Evolutionary conservation across 2,888 invertebrate species (phyloP).

Genomic region (Diogma glabrata): DNA sequence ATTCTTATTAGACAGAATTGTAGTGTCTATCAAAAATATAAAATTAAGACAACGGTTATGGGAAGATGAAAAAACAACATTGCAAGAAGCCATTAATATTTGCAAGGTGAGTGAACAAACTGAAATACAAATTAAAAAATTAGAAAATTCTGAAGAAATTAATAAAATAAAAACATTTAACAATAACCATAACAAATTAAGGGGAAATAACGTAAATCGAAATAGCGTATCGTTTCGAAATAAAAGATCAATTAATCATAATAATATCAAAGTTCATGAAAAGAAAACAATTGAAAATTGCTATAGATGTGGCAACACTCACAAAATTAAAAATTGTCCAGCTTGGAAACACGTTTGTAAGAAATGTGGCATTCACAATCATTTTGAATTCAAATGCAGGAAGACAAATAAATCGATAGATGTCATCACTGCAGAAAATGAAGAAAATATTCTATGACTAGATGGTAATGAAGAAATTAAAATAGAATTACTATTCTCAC

Average conservation of each 20-base stretch:
- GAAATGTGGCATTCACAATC: neutral
- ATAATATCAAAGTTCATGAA: no score
- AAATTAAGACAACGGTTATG: no score
- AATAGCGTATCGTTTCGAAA: no score
- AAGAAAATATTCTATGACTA: no score
- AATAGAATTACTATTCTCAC: no score
- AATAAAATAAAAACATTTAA: neutral
- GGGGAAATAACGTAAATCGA: neutral
- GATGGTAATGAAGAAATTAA: no score
- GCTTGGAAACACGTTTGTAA: neutral
- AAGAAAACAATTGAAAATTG: no score
- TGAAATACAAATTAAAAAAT: neutral
- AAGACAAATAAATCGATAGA: no score
- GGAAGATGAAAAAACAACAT: neutral
- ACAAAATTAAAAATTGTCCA: neutral
- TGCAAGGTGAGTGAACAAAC: neutral
- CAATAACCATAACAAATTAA: neutral
- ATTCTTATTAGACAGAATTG: no score
- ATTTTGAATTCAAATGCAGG: neutral
- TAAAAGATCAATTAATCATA: no score
- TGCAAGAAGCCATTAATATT: neutral
- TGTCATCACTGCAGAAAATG: no score
- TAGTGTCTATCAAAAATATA: no score
- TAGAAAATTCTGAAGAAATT: neutral
- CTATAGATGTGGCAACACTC: neutral